Conservation (phyloP, 1,140 invertebrate genomes). For the Parapsyche elsis region DNA sequence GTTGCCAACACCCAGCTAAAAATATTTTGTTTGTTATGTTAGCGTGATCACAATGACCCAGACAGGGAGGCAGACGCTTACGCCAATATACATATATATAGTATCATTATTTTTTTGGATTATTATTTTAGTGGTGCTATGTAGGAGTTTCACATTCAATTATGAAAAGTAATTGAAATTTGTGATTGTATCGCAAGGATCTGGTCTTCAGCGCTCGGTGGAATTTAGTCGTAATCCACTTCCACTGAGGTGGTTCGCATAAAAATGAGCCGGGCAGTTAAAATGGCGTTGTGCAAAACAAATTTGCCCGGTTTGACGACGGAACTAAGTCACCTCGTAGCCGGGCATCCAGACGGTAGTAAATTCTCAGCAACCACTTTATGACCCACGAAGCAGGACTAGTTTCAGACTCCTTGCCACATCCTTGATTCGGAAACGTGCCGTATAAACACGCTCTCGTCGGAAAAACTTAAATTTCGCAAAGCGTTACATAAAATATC, state of each 20-base stretch:
- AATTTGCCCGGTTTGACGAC: constrained; percentile 22
- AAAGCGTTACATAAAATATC: background rate
- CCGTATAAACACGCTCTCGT: background rate
- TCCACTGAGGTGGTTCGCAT: background rate
- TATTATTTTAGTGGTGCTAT: too few relatives aligned
- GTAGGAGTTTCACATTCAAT: too few relatives aligned
- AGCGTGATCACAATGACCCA: too few relatives aligned
- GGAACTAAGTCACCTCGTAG: constrained; percentile 31
- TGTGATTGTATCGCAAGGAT: too few relatives aligned
- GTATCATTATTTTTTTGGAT: too few relatives aligned
- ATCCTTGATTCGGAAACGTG: background rate
- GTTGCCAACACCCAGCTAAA: too few relatives aligned
- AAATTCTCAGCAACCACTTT: constrained; percentile 24
- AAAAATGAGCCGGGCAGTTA: constrained; percentile 4
- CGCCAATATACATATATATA: too few relatives aligned
- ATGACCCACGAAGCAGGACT: background rate
- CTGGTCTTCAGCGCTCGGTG: too few relatives aligned
- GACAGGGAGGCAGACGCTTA: too few relatives aligned
- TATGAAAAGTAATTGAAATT: too few relatives aligned
- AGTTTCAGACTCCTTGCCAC: background rate
- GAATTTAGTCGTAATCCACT: background rate
- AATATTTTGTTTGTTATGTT: too few relatives aligned
- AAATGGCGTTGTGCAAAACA: constrained; percentile 23
- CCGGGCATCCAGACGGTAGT: constrained; percentile 22
- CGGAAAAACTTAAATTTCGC: background rate